Percentiles rank a stretch among this genome's conserved stretches.
phyloP scores from a whole-genome alignment of 2,888 invertebrate species.

The Chalcis sispes region DNA sequence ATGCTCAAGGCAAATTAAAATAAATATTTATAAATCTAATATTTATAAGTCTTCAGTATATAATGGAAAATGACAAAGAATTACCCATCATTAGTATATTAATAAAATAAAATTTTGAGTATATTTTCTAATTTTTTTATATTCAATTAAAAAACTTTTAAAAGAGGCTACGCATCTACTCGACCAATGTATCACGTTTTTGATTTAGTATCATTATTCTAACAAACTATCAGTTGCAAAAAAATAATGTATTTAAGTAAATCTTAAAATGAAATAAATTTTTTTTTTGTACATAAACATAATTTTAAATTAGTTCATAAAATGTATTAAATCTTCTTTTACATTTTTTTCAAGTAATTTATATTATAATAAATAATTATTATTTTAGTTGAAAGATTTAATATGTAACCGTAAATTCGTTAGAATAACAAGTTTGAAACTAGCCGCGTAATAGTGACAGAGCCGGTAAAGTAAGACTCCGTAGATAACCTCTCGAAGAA shows the following conservation, averaged over 20 bases:
- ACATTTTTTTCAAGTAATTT: neutral
- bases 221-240: conserved; percentile 6
- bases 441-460: neutral
- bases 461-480: conserved; percentile 16
- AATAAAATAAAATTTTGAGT: conserved; percentile 14
- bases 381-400: neutral
- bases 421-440: too few species aligned
- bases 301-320: neutral
- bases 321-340: neutral
- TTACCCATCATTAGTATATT: conserved; percentile 1
- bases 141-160: too few species aligned
- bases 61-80: too few species aligned
- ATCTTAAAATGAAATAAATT: neutral
- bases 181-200: conserved; percentile 8
- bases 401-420: too few species aligned
- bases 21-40: neutral
- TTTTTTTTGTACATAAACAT: neutral
- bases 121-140: conserved; percentile 25
- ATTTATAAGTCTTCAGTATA: too few species aligned
- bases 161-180: neutral
- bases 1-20: neutral
- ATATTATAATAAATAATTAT: too few species aligned
- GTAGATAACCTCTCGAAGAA: neutral
- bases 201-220: neutral
- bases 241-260: too few species aligned